A percentile compares a stretch with the other conserved stretches of the same genome.
phyloP scores from a whole-genome alignment of 2,797 vertebrate genomes.

The Epinephelus malabaricus region DNA sequence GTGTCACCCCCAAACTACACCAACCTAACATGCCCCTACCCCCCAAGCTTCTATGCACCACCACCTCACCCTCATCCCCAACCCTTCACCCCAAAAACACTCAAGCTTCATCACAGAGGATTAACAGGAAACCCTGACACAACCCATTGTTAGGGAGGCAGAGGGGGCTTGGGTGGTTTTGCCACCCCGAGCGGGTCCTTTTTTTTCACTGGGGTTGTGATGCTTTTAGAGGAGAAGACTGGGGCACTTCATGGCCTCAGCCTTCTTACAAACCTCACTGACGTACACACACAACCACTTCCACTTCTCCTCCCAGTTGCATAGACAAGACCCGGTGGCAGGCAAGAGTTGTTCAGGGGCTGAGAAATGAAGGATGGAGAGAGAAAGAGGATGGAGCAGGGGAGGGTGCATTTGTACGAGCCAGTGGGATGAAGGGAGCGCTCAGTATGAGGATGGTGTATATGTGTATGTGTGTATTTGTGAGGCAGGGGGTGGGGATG shows the following conservation, averaged over 20 bases:
- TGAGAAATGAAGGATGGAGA: slow-evolving; percentile 54
- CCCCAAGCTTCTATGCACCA: slow-evolving; percentile 51
- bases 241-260: slow-evolving; percentile 62
- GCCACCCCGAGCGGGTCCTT: slow-evolving; percentile 68
- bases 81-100: slow-evolving; percentile 72
- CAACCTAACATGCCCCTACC: slow-evolving; percentile 39
- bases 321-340: slow-evolving; percentile 22
- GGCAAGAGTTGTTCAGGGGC: slow-evolving; percentile 46
- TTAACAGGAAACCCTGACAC: slow-evolving; percentile 84
- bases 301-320: slow-evolving; percentile 29
- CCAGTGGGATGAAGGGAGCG: slow-evolving; percentile 51
- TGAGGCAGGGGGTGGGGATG: slow-evolving; percentile 56
- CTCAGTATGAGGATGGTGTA: slow-evolving; percentile 62
- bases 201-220: slow-evolving; percentile 65
- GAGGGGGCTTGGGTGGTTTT: slow-evolving; percentile 80
- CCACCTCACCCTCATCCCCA: slow-evolving; percentile 65
- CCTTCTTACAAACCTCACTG: slow-evolving; percentile 48
- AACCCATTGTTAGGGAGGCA: slow-evolving; percentile 78
- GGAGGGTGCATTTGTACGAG: slow-evolving; percentile 47
- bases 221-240: slow-evolving; percentile 66
- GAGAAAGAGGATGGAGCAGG: slow-evolving; percentile 35
- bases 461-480: slow-evolving; percentile 73
- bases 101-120: slow-evolving; percentile 83
- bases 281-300: slow-evolving; percentile 44
- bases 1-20: slow-evolving; percentile 52